Base-by-base conservation (phyloP, 2,113 vertebrate genomes). In the Odontesthes bonariensis region DNA sequence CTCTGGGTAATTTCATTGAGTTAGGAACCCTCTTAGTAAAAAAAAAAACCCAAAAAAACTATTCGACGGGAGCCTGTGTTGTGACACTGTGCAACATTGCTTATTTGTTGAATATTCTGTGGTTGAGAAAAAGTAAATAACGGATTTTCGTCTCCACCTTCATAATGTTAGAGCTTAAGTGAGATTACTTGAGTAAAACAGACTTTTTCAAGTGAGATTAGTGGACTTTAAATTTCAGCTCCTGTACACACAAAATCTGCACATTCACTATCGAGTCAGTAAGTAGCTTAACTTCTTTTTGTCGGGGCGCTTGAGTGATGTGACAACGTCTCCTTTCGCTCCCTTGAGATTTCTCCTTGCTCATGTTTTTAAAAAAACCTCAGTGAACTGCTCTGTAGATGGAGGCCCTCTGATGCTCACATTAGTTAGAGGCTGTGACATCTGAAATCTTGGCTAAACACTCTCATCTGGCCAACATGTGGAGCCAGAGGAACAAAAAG, bases 401-500 rank as follows among this genome's bases (percentile, higher is more conserved):
- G 59, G 10, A 75, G 75, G 68, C 76, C 57, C 73, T 79, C 46
- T 72, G 72, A 74, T 42, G 60, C 61, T 65, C 9, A 56, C 74
- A 71, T 86, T 72, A 85, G 73, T 74, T 78, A 86, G 60, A 33
- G 38, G 55, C 59, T 56, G 33, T 42, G 85, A 79, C 70, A 65
- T 76, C 33, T 87, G 59, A 82, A 84, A 58, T 63, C 14, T 80
- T 9, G 47, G 66, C 69, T 81, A 83, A 88, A 81, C 61, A 68
- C 44, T 74, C 65, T 89, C 87, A 89, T 83, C 84, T 88, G 88
- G 78, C 57, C 49, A 33, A 71, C 82, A 85, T 62, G 59, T 79
- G 82, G 63, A 77, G 32, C 64, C 47, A 38, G 65, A 27, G 63
- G 68, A 77, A 77, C 42, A 46, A 69, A 59, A 79, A 87, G 55